These are phyloP conservation scores for Percopsis omiscomaycus DNA, from an alignment of 2,797 vertebrate species.

Conservation along the genomic window DNA sequence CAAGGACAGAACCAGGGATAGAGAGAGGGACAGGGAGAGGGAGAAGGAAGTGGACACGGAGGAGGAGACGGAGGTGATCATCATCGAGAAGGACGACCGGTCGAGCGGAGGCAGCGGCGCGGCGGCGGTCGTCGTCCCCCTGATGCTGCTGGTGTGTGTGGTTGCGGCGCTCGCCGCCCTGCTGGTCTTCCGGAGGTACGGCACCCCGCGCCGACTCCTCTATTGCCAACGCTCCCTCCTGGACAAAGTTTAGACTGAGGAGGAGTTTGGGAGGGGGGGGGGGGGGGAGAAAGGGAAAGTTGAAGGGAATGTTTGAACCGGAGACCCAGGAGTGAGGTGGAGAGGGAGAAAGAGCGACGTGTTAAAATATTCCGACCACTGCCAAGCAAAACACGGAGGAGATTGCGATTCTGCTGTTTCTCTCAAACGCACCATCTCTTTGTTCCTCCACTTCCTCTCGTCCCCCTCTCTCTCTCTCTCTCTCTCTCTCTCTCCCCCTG, in stretches of 20 bases:
- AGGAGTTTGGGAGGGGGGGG: constrained; percentile 6
- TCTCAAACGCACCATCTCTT: constrained; percentile 46
- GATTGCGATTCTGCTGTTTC: constrained; percentile 58
- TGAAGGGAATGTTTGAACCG: neutral
- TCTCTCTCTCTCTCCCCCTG: constrained; percentile 36
- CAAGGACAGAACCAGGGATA: constrained; percentile 48
- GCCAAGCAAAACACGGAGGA: constrained; percentile 31
- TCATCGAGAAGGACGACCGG: constrained; percentile 75
- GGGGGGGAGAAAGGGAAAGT: constrained; percentile 7
- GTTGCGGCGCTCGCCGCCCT: constrained; percentile 81
- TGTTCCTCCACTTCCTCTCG: neutral
- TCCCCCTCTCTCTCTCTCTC: constrained; percentile 22
- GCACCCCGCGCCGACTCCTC: constrained; percentile 87
- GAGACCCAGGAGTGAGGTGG: constrained; percentile 10
- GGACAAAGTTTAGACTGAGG: constrained; percentile 78
- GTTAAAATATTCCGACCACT: constrained; percentile 56
- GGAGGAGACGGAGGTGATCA: constrained; percentile 72
- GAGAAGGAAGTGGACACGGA: constrained; percentile 13
- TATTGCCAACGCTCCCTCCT: constrained; percentile 86
- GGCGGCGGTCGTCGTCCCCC: constrained; percentile 79
- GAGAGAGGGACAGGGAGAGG: constrained; percentile 24
- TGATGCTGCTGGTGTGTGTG: constrained; percentile 85
- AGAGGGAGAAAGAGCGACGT: constrained; percentile 26
- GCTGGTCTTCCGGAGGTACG: constrained; percentile 86
- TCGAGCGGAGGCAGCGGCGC: constrained; percentile 62